Percentiles rank a stretch among this genome's conserved stretches.
phyloP scores from a whole-genome alignment of 2,113 vertebrate species.

The Coptodon bakossiorum region DNA sequence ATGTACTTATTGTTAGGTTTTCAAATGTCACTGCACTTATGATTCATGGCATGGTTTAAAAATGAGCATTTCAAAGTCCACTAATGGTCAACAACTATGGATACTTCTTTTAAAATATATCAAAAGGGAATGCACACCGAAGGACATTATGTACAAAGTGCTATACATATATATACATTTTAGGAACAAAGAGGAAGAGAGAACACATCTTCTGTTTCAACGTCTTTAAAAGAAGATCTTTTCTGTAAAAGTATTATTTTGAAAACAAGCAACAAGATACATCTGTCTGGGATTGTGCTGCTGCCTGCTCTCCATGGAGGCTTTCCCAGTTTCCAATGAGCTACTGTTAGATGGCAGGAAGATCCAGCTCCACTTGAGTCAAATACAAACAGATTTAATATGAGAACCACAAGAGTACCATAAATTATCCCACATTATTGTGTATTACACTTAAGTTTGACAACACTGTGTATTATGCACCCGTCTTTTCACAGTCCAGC shows the following conservation, averaged over 20 bases:
- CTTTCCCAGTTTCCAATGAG: not conserved
- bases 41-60: not conserved
- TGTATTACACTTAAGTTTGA: not conserved
- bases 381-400: not conserved
- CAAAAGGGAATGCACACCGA: not conserved
- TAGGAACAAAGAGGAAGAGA: not conserved
- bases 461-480: not conserved
- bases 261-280: not conserved
- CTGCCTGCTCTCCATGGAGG: not conserved
- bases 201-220: not conserved
- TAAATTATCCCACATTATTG: not conserved
- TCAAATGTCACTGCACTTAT: not conserved
- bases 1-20: not conserved
- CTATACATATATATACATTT: not conserved
- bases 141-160: not conserved
- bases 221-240: not conserved
- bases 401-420: not conserved
- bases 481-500: not conserved
- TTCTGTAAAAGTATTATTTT: not conserved
- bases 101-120: not conserved
- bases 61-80: not conserved
- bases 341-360: not conserved
- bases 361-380: not conserved
- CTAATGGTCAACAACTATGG: not conserved
- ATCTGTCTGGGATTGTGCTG: slow-evolving; percentile 3